Base-by-base conservation (phyloP, 1,140 invertebrate species). In the Sinonovacula constricta region DNA sequence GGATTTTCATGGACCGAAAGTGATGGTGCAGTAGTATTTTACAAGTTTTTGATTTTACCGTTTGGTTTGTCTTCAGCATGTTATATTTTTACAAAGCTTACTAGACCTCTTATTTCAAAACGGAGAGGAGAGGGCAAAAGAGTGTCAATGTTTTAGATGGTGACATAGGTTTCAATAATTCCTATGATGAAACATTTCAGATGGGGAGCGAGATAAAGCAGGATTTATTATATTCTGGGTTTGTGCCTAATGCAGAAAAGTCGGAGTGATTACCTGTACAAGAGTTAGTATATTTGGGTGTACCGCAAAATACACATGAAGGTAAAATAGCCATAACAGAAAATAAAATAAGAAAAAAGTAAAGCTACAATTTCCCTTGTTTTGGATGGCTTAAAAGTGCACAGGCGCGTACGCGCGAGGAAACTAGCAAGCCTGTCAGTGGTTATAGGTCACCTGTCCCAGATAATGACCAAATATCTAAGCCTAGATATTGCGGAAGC, bases 21-120 rank as follows among this genome's bases (percentile, higher is more conserved):
- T 3, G 14, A 60, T 24, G 57, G 54, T 18, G 30, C 51, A 60
- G 49, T 7, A 39, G 28, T 15, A 28, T 74, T 30, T 53, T 63
- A 33, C 31, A 74, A 74, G 51, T 63, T 74, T 51, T 60, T 59
- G 18, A 57, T 72, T 45, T 30, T 72, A 28, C 69, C 57, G n/a
- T 63, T 63, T 63, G 59, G 59, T 10, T 39, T 63, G 3, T 62
- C 57, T 31, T 31, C 24, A 30, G 70, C 57, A 36, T 62, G 57
- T 63, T 74, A 74, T 33, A 51, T 63, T 30, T 74, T 62, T 22
- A 63, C 45, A 2, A 74, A 74, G 36, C 2, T 63, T 15, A 74
- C 70, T 34, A 49, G 59, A 24, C 70, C 70, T n/a, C 24, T 74
- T 28, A 34, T 74, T 34, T 26, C 39, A 30, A 74, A 74, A 54